A percentile compares a stretch with the other conserved stretches of the same genome.
Conservation (phyloP, 2,888 invertebrate species). For the Odontomyia ornata region DNA sequence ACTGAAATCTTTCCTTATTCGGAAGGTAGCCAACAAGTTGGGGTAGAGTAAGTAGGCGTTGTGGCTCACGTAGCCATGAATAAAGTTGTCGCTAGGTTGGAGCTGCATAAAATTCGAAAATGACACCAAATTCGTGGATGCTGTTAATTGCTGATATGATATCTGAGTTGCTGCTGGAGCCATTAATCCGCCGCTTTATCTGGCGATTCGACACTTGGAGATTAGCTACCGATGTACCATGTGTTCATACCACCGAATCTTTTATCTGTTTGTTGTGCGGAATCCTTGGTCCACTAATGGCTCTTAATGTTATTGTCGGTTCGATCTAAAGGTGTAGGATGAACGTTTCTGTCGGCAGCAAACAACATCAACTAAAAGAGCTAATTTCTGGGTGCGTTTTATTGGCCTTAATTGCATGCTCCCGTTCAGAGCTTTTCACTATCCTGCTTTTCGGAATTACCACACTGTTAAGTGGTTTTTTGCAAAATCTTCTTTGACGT, state of each 20-base stretch:
- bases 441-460: constrained; percentile 4
- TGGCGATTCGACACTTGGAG: constrained; percentile 45
- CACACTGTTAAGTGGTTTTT: constrained; percentile 24
- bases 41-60: constrained; percentile 17
- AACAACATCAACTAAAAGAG: constrained; percentile 16
- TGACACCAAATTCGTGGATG: constrained; percentile 45
- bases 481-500: not conserved
- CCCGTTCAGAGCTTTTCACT: not conserved
- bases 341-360: constrained; percentile 39
- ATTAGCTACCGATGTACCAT: constrained; percentile 46
- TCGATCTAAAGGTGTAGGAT: constrained; percentile 42
- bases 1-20: not conserved
- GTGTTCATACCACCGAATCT: constrained; percentile 29
- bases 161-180: constrained; percentile 43
- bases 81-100: constrained; percentile 32
- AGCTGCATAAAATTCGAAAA: constrained; percentile 41
- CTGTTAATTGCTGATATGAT: constrained; percentile 50
- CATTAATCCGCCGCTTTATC: constrained; percentile 48
- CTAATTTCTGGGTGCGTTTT: constrained; percentile 47
- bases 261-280: constrained; percentile 42
- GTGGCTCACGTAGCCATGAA: constrained; percentile 16
- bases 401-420: constrained; percentile 43
- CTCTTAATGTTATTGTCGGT: constrained; percentile 47
- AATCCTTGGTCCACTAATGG: constrained; percentile 46
- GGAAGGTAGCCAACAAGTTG: not conserved